Conservation (phyloP, 2,113 vertebrate species). For the Paracanthobrama guichenoti region DNA sequence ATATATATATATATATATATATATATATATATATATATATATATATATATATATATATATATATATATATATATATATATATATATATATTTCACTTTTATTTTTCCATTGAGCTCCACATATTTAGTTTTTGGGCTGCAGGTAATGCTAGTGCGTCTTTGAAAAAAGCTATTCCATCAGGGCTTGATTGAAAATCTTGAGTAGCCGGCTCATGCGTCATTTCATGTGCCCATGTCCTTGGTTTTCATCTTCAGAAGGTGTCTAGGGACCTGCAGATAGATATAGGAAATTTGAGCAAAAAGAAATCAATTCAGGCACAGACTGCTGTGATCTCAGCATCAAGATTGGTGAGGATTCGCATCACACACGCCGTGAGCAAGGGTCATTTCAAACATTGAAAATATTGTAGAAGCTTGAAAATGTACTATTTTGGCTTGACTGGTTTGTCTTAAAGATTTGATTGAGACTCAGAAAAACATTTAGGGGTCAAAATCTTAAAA, state of each 20-base stretch:
- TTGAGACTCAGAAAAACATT: neutral
- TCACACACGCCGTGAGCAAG: neutral
- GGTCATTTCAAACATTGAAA: slow-evolving; percentile 1
- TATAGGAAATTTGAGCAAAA: slow-evolving; percentile 39
- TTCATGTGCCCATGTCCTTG: slow-evolving; percentile 39
- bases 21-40: no score
- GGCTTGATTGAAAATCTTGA: slow-evolving; percentile 36
- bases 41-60: no score
- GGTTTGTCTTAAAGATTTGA: neutral
- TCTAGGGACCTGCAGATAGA: slow-evolving; percentile 22
- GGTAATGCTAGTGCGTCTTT: slow-evolving; percentile 4
- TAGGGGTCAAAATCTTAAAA: no score
- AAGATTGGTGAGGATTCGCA: slow-evolving; percentile 25
- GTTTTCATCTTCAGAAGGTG: slow-evolving; percentile 34
- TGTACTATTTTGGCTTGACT: neutral
- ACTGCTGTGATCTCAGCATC: slow-evolving; percentile 26
- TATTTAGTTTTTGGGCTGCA: neutral
- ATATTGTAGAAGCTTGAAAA: neutral
- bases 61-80: no score
- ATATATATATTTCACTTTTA: neutral
- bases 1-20: no score
- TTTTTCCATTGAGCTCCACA: neutral
- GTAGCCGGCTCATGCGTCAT: neutral
- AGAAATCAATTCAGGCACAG: slow-evolving; percentile 33
- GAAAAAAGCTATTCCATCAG: slow-evolving; percentile 37